phyloP scores from a whole-genome alignment of 2,888 invertebrate genomes.

The Drosophila anomalata region DNA sequence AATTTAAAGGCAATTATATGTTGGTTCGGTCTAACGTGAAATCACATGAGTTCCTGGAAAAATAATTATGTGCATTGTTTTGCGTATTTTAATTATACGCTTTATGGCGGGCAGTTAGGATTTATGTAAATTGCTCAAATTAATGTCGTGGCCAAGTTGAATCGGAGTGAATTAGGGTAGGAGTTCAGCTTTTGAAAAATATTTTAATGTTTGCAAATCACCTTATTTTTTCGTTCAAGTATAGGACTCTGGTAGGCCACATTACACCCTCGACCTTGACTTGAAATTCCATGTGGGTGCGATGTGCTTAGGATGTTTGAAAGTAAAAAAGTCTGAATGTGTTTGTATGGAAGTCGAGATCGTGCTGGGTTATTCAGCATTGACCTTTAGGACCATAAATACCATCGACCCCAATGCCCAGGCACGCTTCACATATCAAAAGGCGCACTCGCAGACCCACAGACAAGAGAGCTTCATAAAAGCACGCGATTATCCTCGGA shows the following conservation, averaged over 20 bases:
- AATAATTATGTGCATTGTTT: neutral
- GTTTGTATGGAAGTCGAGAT: slow-evolving; percentile 42
- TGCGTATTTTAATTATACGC: slow-evolving; percentile 6
- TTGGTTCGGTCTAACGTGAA: neutral
- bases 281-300: slow-evolving; percentile 8
- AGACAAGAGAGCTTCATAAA: slow-evolving; percentile 36
- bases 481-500: slow-evolving; percentile 64
- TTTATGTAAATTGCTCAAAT: neutral
- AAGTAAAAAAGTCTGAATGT: neutral
- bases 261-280: slow-evolving; percentile 53
- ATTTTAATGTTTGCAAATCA: neutral
- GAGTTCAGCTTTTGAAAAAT: neutral
- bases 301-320: neutral
- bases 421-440: slow-evolving; percentile 59
- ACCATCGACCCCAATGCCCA: slow-evolving; percentile 54
- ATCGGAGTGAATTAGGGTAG: neutral
- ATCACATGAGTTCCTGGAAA: neutral
- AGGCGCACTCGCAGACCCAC: slow-evolving; percentile 6
- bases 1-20: slow-evolving; percentile 35
- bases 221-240: neutral
- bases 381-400: slow-evolving; percentile 61
- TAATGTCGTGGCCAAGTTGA: slow-evolving; percentile 1
- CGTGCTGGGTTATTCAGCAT: slow-evolving; percentile 55
- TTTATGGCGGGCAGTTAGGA: neutral
- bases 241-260: slow-evolving; percentile 12